phyloP scores from a whole-genome alignment of 1,140 invertebrate species.

The Nautilus pompilius region DNA sequence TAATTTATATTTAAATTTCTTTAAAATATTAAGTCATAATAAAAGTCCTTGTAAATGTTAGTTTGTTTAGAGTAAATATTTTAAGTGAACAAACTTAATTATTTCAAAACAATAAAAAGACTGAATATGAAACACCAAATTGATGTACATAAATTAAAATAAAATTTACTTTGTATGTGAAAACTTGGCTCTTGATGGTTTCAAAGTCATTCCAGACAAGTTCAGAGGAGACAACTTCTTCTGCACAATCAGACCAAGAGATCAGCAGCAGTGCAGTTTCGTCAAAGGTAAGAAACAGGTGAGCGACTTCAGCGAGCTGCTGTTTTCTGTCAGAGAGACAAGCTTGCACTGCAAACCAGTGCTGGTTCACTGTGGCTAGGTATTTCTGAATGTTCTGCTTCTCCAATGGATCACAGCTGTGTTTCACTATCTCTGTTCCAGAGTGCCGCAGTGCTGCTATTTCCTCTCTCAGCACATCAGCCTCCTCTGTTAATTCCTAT shows the following conservation, averaged over 20 bases:
- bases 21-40: too few species aligned
- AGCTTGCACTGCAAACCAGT: conserved; percentile 73
- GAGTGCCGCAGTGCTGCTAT: conserved; percentile 30
- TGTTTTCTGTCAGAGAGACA: conserved; percentile 66
- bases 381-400: conserved; percentile 35
- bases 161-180: conserved; percentile 77
- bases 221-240: conserved; percentile 72
- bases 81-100: too few species aligned
- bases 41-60: too few species aligned
- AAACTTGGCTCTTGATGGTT: conserved; percentile 73
- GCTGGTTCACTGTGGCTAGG: conserved; percentile 57
- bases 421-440: conserved; percentile 34
- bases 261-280: conserved; percentile 76
- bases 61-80: too few species aligned
- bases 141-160: too few species aligned
- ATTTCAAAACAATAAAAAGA: too few species aligned
- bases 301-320: conserved; percentile 80
- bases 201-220: conserved; percentile 73
- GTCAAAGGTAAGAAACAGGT: conserved; percentile 83
- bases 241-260: conserved; percentile 79
- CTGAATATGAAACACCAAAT: too few species aligned
- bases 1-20: too few species aligned
- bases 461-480: conserved; percentile 35
- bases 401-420: conserved; percentile 30
- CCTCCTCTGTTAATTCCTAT: conserved; percentile 17